phyloP scores from a whole-genome alignment of 1,140 invertebrate genomes.

The Aplysia californica region DNA sequence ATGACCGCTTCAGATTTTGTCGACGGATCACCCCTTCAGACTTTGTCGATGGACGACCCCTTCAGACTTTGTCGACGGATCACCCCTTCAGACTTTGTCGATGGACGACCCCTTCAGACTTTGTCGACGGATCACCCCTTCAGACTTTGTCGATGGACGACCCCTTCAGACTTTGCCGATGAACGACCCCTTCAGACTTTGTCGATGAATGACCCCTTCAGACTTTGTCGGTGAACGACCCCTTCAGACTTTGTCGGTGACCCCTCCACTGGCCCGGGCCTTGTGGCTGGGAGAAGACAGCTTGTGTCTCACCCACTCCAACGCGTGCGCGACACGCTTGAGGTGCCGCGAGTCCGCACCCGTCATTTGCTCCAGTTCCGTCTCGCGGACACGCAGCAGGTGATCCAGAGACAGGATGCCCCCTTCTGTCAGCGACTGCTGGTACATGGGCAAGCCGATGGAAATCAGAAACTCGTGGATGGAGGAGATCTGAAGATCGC shows the following conservation, averaged over 20 bases:
- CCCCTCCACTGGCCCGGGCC: neutral
- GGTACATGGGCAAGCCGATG: conserved; percentile 68
- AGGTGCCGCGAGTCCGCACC: conserved; percentile 53
- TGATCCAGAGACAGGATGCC: conserved; percentile 45
- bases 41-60: no score
- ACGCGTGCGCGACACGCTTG: conserved; percentile 54
- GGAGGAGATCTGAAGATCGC: conserved; percentile 64
- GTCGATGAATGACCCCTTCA: no score
- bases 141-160: no score
- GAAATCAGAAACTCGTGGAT: conserved; percentile 66
- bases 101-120: no score
- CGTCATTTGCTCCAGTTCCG: conserved; percentile 46
- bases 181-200: no score
- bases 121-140: no score
- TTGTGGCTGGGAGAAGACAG: conserved; percentile 45
- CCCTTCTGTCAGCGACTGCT: conserved; percentile 39
- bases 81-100: no score
- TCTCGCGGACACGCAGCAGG: conserved; percentile 43
- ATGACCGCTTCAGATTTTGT: no score
- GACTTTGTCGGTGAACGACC: no score
- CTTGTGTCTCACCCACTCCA: conserved; percentile 56
- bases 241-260: neutral
- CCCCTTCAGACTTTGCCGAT: no score
- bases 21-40: no score
- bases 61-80: no score